phyloP scores from a whole-genome alignment of 2,113 vertebrate genomes.

The Prochilodus magdalenae region DNA sequence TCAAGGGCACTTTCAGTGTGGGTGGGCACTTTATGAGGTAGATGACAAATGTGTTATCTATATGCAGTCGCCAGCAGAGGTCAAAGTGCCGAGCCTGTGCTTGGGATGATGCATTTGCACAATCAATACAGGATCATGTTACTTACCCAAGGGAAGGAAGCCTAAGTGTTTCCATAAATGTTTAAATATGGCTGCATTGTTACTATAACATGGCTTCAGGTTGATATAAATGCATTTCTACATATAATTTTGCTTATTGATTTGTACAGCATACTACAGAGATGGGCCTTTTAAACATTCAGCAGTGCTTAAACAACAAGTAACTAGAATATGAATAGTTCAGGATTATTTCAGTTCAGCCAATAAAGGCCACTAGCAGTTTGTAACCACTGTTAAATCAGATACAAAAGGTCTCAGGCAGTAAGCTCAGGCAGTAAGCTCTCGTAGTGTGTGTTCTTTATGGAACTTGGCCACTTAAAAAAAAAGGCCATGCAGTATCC shows the following conservation, averaged over 20 bases:
- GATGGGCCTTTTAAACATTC: background rate
- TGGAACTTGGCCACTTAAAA: no score
- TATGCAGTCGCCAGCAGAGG: background rate
- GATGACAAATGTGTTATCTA: constrained; percentile 7
- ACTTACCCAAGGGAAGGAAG: background rate
- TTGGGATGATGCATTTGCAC: background rate
- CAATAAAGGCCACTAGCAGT: no score
- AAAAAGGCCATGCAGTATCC: no score
- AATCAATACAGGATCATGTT: background rate
- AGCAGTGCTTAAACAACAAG: no score
- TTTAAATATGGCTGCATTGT: background rate
- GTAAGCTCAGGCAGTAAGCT: no score
- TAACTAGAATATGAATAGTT: background rate
- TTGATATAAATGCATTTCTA: background rate
- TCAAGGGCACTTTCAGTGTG: constrained; percentile 21
- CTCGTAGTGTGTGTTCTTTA: no score
- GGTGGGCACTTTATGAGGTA: background rate
- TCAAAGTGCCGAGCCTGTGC: background rate
- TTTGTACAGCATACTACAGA: background rate
- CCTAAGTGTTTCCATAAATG: background rate
- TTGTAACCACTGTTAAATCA: no score
- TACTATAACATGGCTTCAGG: background rate
- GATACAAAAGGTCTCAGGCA: no score
- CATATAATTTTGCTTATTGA: no score
- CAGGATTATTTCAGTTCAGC: no score